Evolutionary conservation across 2,113 vertebrate species (phyloP), one percentile per base, ranked within the genome.

Genomic region (Brachypteracias leptosomus): DNA sequence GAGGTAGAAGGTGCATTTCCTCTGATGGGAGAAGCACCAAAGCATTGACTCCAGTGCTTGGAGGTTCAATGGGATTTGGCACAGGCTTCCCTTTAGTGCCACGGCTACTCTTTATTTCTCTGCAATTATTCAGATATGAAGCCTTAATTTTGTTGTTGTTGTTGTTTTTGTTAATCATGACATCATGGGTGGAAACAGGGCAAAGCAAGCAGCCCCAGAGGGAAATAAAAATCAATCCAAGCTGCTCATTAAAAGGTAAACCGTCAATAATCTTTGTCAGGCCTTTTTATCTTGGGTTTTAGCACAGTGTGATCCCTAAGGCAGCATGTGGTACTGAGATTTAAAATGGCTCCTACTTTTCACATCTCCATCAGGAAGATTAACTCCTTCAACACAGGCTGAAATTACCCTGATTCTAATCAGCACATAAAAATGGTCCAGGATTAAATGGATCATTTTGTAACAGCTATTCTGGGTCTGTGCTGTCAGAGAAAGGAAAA

Each of bases 191-290:
- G 88, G 96, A 98, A 97, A 96, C 87, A 96, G 96, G 98, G 97
- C 97, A 98, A 97, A 96, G 95, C 90, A 96, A 97, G 97, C 92
- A 93, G 92, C 92, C 97, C 97, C 97, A 96, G 93, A 97, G 97
- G 98, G 96, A 95, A 97, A 85, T 90, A 96, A 97, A 97, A 98
- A 98, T 98, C 98, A 98, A 98, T 98, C 96, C 98, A 87, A 96
- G 96, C 95, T 98, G 98, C 98, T 98, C 98, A 98, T 98, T 98
- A 98, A 98, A 98, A 98, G 97, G 98, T 98, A 98, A 98, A 98
- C 96, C 55, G 97, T 98, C 98, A 98, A 98, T 98, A 98, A 98
- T 98, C 97, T 98, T 98, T 98, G 98, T 98, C 98, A 98, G 98
- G 97, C 97, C 97, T 98, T 98, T 98, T 98, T 97, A 98, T 98